phyloP scores from a whole-genome alignment of 1,140 invertebrate genomes.

The Conopomorpha cramerella region DNA sequence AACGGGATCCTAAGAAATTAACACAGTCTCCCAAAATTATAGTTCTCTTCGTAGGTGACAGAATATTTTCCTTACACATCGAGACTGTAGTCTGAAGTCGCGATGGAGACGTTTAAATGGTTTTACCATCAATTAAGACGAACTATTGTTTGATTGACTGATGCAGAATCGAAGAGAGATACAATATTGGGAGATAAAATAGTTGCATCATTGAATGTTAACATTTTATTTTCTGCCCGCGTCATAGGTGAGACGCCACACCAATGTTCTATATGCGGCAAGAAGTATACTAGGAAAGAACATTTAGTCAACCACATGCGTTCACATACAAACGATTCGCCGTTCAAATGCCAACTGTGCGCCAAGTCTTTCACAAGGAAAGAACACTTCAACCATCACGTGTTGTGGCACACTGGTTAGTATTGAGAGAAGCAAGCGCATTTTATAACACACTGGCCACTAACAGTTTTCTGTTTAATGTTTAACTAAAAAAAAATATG shows the following conservation, averaged over 20 bases:
- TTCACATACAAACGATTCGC: slow-evolving; percentile 82
- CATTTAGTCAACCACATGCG: slow-evolving; percentile 78
- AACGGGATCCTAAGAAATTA: too few relatives aligned
- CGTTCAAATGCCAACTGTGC: slow-evolving; percentile 81
- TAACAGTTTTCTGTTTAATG: too few relatives aligned
- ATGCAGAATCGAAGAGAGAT: too few relatives aligned
- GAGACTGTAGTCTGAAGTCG: too few relatives aligned
- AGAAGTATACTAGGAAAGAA: slow-evolving; percentile 79
- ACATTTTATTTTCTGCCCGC: slow-evolving; percentile 54
- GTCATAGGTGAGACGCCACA: slow-evolving; percentile 70
- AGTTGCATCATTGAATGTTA: slow-evolving; percentile 60
- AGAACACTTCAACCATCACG: slow-evolving; percentile 85
- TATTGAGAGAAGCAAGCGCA: too few relatives aligned
- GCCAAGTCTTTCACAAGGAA: slow-evolving; percentile 86
- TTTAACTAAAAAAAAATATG: background rate
- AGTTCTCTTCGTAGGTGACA: slow-evolving; percentile 5
- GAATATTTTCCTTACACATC: too few relatives aligned
- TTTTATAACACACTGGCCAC: too few relatives aligned
- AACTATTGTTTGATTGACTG: too few relatives aligned
- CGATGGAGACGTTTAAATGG: too few relatives aligned
- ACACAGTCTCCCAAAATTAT: slow-evolving; percentile 4
- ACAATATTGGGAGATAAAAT: slow-evolving; percentile 17
- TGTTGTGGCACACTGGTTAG: slow-evolving; percentile 79
- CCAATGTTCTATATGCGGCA: slow-evolving; percentile 75
- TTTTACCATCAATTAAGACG: too few relatives aligned